Evolutionary conservation across 2,113 vertebrate genomes (phyloP), one percentile per base, ranked within the genome.

Genomic region (Bufo gargarizans): DNA sequence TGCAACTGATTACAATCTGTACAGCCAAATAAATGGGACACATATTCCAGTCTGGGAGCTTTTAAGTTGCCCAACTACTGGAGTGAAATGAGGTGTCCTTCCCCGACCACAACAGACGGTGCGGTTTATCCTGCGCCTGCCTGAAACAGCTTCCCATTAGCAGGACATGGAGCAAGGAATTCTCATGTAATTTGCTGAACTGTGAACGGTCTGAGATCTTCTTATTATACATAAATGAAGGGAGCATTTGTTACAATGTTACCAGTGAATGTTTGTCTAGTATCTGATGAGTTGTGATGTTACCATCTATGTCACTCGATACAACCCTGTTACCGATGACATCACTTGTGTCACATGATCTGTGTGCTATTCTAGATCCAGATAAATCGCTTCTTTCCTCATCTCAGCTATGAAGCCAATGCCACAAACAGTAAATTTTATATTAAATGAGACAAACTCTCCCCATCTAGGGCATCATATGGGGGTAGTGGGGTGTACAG

Each of bases 21-120:
- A 4, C 43, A 49, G 71, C 69, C n/a, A 58, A 56, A 85, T 72
- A 89, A 79, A 71, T 74, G 61, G 85, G 77, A 84, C 63, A 53
- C 63, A 71, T 53, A 69, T 84, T 84, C 45, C 63, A 69, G 82
- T 69, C 63, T 84, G 82, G 61, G 82, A 84, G 71, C 49, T 84
- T 69, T 53, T 71, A 84, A 69, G 83, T 58, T 22, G 67, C 83
- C 65, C 92, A 92, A 92, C 93, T 92, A 91, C 93, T 93, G 92
- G 93, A 94, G 92, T 91, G 92, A 94, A 94, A 95, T 91, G 92
- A 91, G 91, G 93, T 95, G 93, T 94, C 95, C 95, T 93, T 95
- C 95, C 96, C 95, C 95, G 96, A 97, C 97, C 97, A 97, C 97
- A 98, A 97, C 95, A 97, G 96, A 97, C 95, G 90, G 93, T 96